Evolutionary conservation across 37 sponge, comb jelly and placozoan genomes (phyloP), one percentile per base, ranked within the genome.

Genomic region (Halisarca cf. caerulea): DNA sequence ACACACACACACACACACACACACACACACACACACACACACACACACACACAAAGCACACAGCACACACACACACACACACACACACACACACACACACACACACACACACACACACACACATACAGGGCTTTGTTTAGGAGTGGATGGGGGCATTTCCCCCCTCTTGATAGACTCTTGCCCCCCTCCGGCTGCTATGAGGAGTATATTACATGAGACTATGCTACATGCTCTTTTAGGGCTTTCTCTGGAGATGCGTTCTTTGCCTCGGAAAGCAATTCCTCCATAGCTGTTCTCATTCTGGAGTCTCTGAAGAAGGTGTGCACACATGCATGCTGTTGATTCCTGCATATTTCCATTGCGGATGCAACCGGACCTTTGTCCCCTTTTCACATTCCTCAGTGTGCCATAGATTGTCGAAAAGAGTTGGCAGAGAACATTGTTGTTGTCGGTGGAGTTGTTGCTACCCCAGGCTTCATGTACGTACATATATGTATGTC

Each of bases 351-450:
- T 54, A 17, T 54, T 11, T 20, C 11, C 11, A 54, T n/a, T n/a
- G n/a, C n/a, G n/a, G n/a, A n/a, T n/a, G n/a, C n/a, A n/a, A n/a
- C n/a, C n/a, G n/a, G n/a, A n/a, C n/a, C n/a, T n/a, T n/a, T n/a
- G n/a, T n/a, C n/a, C n/a, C n/a, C n/a, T n/a, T n/a, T n/a, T n/a
- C n/a, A n/a, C n/a, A n/a, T n/a, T n/a, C n/a, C n/a, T 37, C 69
- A 94, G 93, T 94, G 95, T 47, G 82, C 97, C 28, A 87, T 85
- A 47, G 97, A 96, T 66, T 83, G 86, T 23, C 81, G 95, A 0
- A 81, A 45, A 18, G 85, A 86, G 44, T 80, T 96, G 35, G 78
- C 82, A 78, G 90, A 91, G 34, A 96, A 92, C 68, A 92, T 96
- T 28, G 62, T 91, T 36, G 90, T 96, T 24, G 87, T 94, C 25